Percentiles rank a stretch among this genome's conserved stretches.
Evolutionary conservation across 1,140 invertebrate species (phyloP).

Genomic region (Vanessa tameamea): DNA sequence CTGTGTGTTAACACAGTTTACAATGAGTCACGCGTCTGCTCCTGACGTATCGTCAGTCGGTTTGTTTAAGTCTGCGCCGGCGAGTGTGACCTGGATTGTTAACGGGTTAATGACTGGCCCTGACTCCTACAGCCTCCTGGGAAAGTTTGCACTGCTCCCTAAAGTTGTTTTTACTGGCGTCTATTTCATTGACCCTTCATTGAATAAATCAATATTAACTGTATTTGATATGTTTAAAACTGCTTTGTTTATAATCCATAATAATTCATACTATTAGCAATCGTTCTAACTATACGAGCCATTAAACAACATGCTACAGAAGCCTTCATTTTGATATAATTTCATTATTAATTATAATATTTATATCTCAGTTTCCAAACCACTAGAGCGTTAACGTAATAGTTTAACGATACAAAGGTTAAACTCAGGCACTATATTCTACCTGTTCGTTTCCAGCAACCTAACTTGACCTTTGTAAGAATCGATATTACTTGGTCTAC

Average conservation of each 20-base stretch:
- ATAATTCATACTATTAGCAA: not conserved
- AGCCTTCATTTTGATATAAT: not conserved
- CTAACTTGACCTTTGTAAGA: slow-evolving; percentile 36
- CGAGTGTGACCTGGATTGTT: slow-evolving; percentile 32
- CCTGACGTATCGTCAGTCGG: slow-evolving; percentile 34
- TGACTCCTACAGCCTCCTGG: slow-evolving; percentile 31
- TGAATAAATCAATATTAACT: not conserved
- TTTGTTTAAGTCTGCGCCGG: slow-evolving; percentile 33
- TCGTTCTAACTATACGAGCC: not conserved
- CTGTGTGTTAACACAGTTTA: slow-evolving; percentile 23
- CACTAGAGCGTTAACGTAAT: slow-evolving; percentile 41
- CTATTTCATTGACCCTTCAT: not conserved
- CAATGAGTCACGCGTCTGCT: slow-evolving; percentile 36
- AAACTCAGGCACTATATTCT: slow-evolving; percentile 20
- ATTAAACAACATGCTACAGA: not conserved
- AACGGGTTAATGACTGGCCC: slow-evolving; percentile 36
- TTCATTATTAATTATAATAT: slow-evolving; percentile 10
- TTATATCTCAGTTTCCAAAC: slow-evolving; percentile 37
- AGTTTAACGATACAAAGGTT: slow-evolving; percentile 43
- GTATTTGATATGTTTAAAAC: not conserved
- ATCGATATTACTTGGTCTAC: slow-evolving; percentile 25
- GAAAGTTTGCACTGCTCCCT: slow-evolving; percentile 24
- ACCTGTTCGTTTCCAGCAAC: slow-evolving; percentile 1
- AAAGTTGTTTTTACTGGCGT: slow-evolving; percentile 1
- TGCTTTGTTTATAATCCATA: not conserved